Base-by-base conservation (phyloP, 2,113 vertebrate genomes). In the Odocoileus virginianus region DNA sequence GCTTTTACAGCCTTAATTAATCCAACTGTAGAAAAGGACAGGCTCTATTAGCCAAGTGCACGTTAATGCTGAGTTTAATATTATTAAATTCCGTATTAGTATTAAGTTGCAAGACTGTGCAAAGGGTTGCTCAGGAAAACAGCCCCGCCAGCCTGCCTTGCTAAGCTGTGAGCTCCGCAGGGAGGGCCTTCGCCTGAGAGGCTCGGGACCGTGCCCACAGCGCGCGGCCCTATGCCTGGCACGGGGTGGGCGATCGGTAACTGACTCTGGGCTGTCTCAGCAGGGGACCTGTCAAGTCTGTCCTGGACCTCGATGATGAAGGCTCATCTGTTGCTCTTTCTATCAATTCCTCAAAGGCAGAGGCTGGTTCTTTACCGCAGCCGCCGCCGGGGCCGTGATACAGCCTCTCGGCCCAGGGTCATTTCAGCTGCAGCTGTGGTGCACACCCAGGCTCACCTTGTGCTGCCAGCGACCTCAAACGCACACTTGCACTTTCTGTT, bases 1-100 rank as follows among this genome's bases (percentile, higher is more conserved):
- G 91, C 93, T 97, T 98, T 95, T 96, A 94, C 67, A 78, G 83
- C 47, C 52, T 28, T 91, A 88, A 96, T 96, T 96, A 95, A 95
- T 87, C 93, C 97, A 95, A n/a, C 96, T 83, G 50, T 67, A 96
- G 97, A 88, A 94, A 98, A 92, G 86, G 87, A 61, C 92, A 94
- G 88, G 28, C 86, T 94, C 54, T 36, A 81, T 96, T 93, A 93
- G 94, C 93, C 96, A 98, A 98, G 94, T 43, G 36, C 97, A 81
- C 97, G 23, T 97, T 97, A 96, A 94, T 94, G 50, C 61, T 67
- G 89, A 76, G 93, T 87, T 96, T 97, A 81, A 81, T 94, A 81
- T 95, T 97, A 91, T 94, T 97, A 87, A 96, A 89, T 81, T 96
- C 57, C n/a, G 3, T 94, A 60, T 95, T 91, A 89, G 94, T 96